Conservation (phyloP, 2,797 vertebrate genomes). For the Neopelma chrysocephalum region DNA sequence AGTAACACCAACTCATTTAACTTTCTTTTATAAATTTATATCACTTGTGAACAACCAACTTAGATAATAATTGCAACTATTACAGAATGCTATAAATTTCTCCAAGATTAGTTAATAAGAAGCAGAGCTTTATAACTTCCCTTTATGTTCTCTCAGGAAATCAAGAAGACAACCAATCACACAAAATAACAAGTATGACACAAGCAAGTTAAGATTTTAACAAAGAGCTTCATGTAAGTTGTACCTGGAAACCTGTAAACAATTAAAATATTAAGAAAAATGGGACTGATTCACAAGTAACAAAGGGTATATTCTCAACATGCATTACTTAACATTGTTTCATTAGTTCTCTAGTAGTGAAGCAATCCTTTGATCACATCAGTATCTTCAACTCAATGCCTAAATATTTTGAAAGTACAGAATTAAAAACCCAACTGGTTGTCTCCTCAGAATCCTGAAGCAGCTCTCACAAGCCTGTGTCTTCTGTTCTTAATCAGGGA, state of each 20-base stretch:
- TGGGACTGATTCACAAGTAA: not conserved
- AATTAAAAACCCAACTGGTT: not conserved
- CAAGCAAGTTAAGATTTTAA: not conserved
- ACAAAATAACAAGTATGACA: not conserved
- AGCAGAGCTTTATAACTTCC: not conserved
- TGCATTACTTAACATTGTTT: not conserved
- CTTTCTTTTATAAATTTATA: not conserved
- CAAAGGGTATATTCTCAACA: not conserved
- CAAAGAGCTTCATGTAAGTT: not conserved
- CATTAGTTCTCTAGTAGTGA: not conserved
- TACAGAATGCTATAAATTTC: not conserved
- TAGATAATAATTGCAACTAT: not conserved
- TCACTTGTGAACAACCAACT: not conserved
- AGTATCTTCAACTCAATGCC: not conserved
- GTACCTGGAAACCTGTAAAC: not conserved
- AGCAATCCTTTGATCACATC: not conserved
- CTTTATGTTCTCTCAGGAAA: not conserved
- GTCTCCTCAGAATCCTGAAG: not conserved
- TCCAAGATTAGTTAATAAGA: not conserved
- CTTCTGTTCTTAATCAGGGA: not conserved
- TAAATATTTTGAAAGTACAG: not conserved
- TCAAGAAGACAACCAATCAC: not conserved
- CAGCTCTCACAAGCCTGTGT: not conserved
- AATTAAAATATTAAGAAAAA: not conserved
- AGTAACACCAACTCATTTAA: not conserved